Evolutionary conservation across 2,888 invertebrate genomes (phyloP), one percentile per base, ranked within the genome.

Genomic region (Andrena marginata): DNA sequence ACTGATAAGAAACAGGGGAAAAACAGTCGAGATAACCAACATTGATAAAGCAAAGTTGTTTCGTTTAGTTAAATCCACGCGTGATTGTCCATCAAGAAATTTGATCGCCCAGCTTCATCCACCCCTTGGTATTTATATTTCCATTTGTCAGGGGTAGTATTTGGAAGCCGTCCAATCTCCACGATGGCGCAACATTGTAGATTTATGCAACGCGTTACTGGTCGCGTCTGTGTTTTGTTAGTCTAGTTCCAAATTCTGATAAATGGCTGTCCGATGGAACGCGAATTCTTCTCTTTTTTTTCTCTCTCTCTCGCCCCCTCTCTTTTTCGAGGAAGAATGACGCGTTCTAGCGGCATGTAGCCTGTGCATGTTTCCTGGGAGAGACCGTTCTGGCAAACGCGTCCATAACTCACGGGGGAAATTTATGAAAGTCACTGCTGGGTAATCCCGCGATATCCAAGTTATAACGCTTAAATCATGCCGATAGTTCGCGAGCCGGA

Each of bases 351-450:
- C 33, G 26, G 10, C 54, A 60, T 63, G 35, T 16, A 59, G 56
- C 26, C n/a, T 68, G 16, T 10, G 68, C 54, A 6, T 8, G 56
- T 76, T 72, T 75, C 42, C 64, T 31, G 51, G 16, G 59, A 56
- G 67, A 51, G 26, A 67, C 59, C 33, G 72, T 31, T 70, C n/a
- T 16, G 26, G 48, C 29, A 23, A 29, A 29, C 48, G 23, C 20
- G 20, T 20, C 20, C 71, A 64, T 84, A 88, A 84, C 73, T 76
- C 63, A 16, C 20, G 33, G 1, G 8, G 26, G 60, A 62, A 82
- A 88, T 88, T 86, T 87, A 88, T 73, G 80, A 85, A 83, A 59
- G 72, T 49, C 54, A 42, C 65, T 8, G 26, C 2, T 29, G 77
- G 68, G 68, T 76, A 63, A 64, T 73, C 65, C 48, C 42, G 63